These are phyloP conservation scores for Mythimna lalbum DNA, from an alignment of 2,888 invertebrate genomes.

Conservation along the genomic window DNA sequence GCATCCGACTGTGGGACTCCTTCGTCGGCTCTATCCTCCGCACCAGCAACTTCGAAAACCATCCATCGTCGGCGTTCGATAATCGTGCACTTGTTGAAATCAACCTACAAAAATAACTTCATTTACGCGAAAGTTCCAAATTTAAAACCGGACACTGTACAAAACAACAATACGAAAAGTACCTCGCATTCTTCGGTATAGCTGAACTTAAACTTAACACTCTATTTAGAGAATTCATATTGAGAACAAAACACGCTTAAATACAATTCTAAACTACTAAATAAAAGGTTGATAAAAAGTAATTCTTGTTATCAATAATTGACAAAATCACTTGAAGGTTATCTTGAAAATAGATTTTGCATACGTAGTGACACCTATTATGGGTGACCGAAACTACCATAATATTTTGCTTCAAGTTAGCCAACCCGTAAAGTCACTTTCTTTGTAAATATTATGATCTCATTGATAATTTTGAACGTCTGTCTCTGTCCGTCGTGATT, in stretches of 20 bases:
- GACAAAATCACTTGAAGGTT: slow-evolving; percentile 90
- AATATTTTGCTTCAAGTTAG: slow-evolving; percentile 29
- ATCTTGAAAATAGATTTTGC: slow-evolving; percentile 85
- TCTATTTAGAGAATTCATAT: slow-evolving; percentile 85
- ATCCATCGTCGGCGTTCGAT: slow-evolving; percentile 92
- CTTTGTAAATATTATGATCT: slow-evolving; percentile 50
- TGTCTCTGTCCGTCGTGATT: slow-evolving; percentile 20
- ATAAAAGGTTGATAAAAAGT: slow-evolving; percentile 67
- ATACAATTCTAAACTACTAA: slow-evolving; percentile 66
- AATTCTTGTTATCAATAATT: slow-evolving; percentile 86
- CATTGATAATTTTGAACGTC: slow-evolving; percentile 31
- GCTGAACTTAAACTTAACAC: slow-evolving; percentile 77
- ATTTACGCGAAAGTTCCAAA: slow-evolving; percentile 69
- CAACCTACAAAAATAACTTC: slow-evolving; percentile 82
- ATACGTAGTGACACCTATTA: slow-evolving; percentile 79
- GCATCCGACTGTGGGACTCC: slow-evolving; percentile 98
- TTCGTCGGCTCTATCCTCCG: slow-evolving; percentile 98
- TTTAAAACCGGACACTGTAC: slow-evolving; percentile 68
- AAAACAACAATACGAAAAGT: slow-evolving; percentile 64
- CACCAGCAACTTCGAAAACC: slow-evolving; percentile 97
- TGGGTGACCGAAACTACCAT: slow-evolving; percentile 66
- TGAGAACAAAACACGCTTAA: slow-evolving; percentile 61
- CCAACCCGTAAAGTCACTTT: slow-evolving; percentile 33
- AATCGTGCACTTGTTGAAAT: slow-evolving; percentile 81
- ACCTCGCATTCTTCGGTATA: slow-evolving; percentile 85